A percentile compares a stretch with the other conserved stretches of the same genome.
phyloP scores from a whole-genome alignment of 2,888 invertebrate genomes.

The Phrixothrix hirtus region DNA sequence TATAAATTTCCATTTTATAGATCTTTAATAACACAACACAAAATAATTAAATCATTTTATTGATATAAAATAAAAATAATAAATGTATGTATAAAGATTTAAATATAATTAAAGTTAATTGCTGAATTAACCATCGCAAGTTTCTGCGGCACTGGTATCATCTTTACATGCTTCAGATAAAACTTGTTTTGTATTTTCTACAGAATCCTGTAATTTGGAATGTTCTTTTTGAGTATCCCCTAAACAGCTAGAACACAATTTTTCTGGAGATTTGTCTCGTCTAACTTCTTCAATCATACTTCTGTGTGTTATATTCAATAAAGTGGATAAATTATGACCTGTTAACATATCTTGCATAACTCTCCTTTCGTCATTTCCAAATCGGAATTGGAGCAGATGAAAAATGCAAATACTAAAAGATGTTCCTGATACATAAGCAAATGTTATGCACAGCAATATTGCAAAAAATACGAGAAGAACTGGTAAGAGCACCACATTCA shows the following conservation, averaged over 20 bases:
- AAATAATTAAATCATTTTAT: too few species aligned
- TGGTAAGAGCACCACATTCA: constrained; percentile 21
- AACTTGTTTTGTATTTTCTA: not conserved
- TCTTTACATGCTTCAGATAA: not conserved
- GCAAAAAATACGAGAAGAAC: constrained; percentile 21
- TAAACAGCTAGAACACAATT: not conserved
- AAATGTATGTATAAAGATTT: not conserved
- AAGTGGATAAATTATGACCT: constrained; percentile 15
- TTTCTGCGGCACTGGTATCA: too few species aligned
- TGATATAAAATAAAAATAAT: not conserved
- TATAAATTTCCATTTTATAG: too few species aligned
- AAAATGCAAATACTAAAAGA: constrained; percentile 23
- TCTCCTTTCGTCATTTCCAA: constrained; percentile 21
- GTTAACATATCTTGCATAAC: constrained; percentile 15
- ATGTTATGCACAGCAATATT: constrained; percentile 20
- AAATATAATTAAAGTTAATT: not conserved
- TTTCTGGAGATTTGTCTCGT: not conserved
- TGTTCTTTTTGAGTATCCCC: not conserved
- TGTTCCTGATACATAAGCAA: constrained; percentile 26
- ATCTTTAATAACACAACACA: not conserved
- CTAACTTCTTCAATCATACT: constrained; percentile 28
- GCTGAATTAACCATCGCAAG: too few species aligned
- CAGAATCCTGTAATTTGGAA: not conserved
- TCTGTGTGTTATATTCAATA: constrained; percentile 22
- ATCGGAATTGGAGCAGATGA: constrained; percentile 21